Conservation (phyloP, 1,140 invertebrate species). For the Bombus haemorrhoidalis region DNA sequence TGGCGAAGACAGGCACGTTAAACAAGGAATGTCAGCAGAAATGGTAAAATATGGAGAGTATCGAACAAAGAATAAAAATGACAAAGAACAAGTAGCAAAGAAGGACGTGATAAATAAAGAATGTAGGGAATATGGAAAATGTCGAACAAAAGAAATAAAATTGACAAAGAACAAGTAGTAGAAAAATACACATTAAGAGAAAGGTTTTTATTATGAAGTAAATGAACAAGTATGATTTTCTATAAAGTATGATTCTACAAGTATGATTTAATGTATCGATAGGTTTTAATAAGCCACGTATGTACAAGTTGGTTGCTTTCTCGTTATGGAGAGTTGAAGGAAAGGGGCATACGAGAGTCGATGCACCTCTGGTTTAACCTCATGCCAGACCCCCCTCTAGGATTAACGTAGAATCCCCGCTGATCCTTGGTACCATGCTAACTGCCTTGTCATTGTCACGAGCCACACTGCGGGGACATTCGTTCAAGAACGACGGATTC, state of each 20-base stretch:
- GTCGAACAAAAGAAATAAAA: too few species aligned
- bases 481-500: slow-evolving; percentile 49
- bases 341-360: slow-evolving; percentile 36
- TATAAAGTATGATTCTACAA: background rate
- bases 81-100: too few species aligned
- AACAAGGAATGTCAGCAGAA: too few species aligned
- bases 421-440: slow-evolving; percentile 59
- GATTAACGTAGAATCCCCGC: slow-evolving; percentile 37
- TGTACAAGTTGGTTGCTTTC: background rate
- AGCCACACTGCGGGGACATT: slow-evolving; percentile 65
- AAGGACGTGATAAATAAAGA: too few species aligned
- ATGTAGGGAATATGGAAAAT: too few species aligned
- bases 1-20: too few species aligned
- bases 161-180: too few species aligned
- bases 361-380: slow-evolving; percentile 11
- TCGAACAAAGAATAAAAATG: too few species aligned
- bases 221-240: background rate
- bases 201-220: background rate
- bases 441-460: slow-evolving; percentile 69
- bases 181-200: too few species aligned
- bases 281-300: background rate
- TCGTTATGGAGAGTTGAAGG: background rate
- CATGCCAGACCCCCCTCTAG: slow-evolving; percentile 36
- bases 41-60: too few species aligned
- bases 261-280: background rate